phyloP scores from a whole-genome alignment of 2,113 vertebrate species.

The Brachypteracias leptosomus region DNA sequence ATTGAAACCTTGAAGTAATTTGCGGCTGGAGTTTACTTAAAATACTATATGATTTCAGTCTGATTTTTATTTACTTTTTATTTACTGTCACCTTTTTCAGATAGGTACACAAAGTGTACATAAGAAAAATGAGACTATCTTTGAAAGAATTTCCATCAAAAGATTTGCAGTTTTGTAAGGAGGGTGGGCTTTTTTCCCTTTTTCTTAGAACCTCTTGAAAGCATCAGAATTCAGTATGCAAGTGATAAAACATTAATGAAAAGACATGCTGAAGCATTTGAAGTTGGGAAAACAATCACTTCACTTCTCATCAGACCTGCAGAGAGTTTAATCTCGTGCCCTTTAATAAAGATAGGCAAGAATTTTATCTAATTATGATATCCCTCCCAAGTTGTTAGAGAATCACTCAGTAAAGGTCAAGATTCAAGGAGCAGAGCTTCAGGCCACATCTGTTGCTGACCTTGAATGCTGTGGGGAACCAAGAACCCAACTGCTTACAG shows the following conservation, averaged over 20 bases:
- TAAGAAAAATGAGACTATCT: not conserved
- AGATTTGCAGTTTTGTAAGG: not conserved
- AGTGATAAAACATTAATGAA: slow-evolving; percentile 63
- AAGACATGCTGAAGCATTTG: slow-evolving; percentile 37
- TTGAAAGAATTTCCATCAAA: not conserved
- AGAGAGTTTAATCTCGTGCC: slow-evolving; percentile 57
- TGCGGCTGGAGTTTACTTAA: not conserved
- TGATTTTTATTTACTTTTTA: slow-evolving; percentile 10
- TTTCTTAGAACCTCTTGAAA: slow-evolving; percentile 19
- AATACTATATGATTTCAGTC: not conserved
- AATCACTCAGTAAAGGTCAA: slow-evolving; percentile 51
- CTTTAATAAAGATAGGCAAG: slow-evolving; percentile 37
- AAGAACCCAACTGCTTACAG: not conserved
- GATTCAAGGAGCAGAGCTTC: slow-evolving; percentile 33
- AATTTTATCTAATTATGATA: slow-evolving; percentile 49
- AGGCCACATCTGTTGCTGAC: slow-evolving; percentile 33
- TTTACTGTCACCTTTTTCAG: not conserved
- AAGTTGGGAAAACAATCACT: slow-evolving; percentile 57
- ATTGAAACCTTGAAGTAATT: not conserved
- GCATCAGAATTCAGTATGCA: not conserved
- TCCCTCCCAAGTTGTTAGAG: slow-evolving; percentile 39
- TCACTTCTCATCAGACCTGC: slow-evolving; percentile 47
- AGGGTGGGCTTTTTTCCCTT: not conserved
- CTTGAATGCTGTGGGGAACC: not conserved
- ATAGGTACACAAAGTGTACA: not conserved